These are phyloP conservation scores for Hypsibius dujardini DNA, from an alignment of 1,140 invertebrate species.

Conservation along the genomic window DNA sequence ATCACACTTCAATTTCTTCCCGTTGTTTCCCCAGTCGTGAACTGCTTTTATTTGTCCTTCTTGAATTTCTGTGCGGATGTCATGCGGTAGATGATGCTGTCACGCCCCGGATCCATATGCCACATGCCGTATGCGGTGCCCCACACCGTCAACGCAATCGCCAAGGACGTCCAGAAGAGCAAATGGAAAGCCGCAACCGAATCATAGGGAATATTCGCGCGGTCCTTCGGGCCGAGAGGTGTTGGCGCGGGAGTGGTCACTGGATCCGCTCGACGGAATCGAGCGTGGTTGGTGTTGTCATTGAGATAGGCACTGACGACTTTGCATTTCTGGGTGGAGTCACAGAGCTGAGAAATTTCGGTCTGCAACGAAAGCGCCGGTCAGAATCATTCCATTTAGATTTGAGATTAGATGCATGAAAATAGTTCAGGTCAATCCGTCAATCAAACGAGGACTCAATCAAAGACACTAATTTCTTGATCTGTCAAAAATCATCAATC, in stretches of 20 bases:
- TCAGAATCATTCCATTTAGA: too few relatives aligned
- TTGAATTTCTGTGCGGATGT: conserved; percentile 76
- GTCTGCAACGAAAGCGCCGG: not conserved
- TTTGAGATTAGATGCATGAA: too few relatives aligned
- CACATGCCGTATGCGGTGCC: conserved; percentile 53
- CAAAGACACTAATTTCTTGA: too few relatives aligned
- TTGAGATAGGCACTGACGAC: too few relatives aligned
- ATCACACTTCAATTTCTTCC: too few relatives aligned
- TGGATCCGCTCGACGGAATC: not conserved
- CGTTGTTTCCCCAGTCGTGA: too few relatives aligned
- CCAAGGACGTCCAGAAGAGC: conserved; percentile 33
- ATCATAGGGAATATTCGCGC: conserved; percentile 16
- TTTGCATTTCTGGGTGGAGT: not conserved
- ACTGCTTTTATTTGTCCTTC: conserved; percentile 90
- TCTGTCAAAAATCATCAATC: too few relatives aligned
- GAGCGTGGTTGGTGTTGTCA: too few relatives aligned
- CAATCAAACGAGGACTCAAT: too few relatives aligned
- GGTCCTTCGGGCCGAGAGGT: too few relatives aligned
- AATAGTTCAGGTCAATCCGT: too few relatives aligned
- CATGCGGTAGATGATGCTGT: conserved; percentile 95
- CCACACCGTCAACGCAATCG: conserved; percentile 30
- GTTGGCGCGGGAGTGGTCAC: not conserved
- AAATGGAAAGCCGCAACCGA: conserved; percentile 36
- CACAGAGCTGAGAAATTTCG: not conserved
- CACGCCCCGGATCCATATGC: conserved; percentile 84